Base-by-base conservation (phyloP, 2,113 vertebrate genomes). In the Caranx melampygus region DNA sequence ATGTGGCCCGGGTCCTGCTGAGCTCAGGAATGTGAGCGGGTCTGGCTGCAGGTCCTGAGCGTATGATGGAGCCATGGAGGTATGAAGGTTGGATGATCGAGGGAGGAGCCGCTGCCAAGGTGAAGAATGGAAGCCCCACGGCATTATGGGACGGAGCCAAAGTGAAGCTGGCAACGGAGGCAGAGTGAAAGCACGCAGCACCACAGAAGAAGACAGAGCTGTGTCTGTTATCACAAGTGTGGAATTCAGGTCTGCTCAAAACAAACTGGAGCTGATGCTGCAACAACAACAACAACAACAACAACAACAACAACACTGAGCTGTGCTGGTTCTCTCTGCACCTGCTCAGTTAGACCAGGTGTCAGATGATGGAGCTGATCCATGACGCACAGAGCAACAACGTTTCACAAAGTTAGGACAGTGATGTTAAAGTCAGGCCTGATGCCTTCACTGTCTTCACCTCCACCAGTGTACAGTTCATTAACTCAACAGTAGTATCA, bases 1-100 rank as follows among this genome's bases (percentile, higher is more conserved):
- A 84, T 54, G 86, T 73, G 11, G 33, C 47, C 33, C 61, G 35
- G 26, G 40, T 5, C 81, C 52, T 37, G 35, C 34, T 10, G 57
- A 79, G 67, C 57, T 52, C 54, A 79, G 83, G 87, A 93, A 93
- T 90, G 85, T 82, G 55, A 52, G 71, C 40, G 15, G 1, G 9
- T 15, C 73, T 74, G 85, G 70, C 3, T 7, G 15, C 75, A 45
- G 81, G 67, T 86, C 47, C 72, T 45, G 72, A 35, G 71, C 87
- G 87, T 74, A 75, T 45, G 58, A 57, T 33, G 49, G 13, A 72
- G 21, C 52, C 57, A 57, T 9, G 83, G 37, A 44, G 81, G 59
- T 0, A 75, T 45, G 83, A 71, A 45, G 34, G 20, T 10, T 62
- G 47, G 52, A 51, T 16, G 16, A 18, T 51, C 67, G 61, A 33